Evolutionary conservation across 2,113 vertebrate genomes (phyloP).

Genomic region (Pachycephala philippinensis): DNA sequence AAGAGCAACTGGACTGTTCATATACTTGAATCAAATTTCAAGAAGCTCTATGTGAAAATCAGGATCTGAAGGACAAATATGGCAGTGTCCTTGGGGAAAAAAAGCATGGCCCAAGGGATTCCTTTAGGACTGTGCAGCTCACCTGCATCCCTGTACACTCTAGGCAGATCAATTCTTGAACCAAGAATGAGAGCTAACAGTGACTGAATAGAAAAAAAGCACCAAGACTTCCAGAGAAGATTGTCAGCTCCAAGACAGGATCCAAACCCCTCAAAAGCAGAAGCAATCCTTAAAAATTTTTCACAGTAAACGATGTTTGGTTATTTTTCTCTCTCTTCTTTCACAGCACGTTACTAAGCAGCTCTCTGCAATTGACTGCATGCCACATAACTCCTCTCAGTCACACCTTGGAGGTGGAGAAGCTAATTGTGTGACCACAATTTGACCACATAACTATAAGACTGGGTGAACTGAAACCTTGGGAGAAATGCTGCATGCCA

Average conservation of each 20-base stretch:
- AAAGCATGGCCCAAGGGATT: neutral
- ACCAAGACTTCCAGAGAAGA: neutral
- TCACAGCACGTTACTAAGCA: neutral
- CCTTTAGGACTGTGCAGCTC: neutral
- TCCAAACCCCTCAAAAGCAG: neutral
- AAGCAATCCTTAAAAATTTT: neutral
- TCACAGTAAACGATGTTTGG: neutral
- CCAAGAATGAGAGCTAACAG: neutral
- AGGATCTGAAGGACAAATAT: neutral
- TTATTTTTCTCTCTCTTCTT: neutral
- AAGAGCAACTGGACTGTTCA: neutral
- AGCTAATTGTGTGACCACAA: neutral
- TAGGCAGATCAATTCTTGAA: neutral
- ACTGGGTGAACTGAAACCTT: neutral
- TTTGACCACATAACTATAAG: neutral
- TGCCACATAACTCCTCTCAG: neutral
- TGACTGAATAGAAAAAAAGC: neutral
- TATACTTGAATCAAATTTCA: neutral
- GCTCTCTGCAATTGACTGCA: neutral
- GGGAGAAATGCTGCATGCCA: neutral
- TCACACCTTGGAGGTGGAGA: neutral
- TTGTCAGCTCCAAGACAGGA: neutral
- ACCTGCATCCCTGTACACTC: neutral
- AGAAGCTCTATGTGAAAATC: neutral
- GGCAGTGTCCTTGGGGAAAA: neutral